A percentile compares a stretch with the other conserved stretches of the same genome.
Evolutionary conservation across 2,113 vertebrate species (phyloP).

Genomic region (Copsychus sechellarum): DNA sequence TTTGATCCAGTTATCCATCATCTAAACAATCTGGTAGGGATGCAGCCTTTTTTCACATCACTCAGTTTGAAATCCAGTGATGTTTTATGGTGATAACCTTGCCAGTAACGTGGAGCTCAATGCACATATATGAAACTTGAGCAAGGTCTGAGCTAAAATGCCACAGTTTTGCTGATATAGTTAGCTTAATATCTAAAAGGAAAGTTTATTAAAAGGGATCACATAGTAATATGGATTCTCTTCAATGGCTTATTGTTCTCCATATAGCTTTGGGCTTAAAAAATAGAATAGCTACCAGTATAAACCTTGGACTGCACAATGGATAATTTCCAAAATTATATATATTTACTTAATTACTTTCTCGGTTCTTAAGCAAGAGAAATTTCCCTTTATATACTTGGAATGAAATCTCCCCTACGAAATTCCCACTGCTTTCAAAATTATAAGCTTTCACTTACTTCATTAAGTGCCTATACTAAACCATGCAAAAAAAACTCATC

Average conservation of each 20-base stretch:
- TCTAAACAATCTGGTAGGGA: not conserved
- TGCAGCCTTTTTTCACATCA: not conserved
- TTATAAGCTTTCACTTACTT: not conserved
- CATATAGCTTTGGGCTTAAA: not conserved
- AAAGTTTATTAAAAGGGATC: not conserved
- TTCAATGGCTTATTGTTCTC: slow-evolving; percentile 27
- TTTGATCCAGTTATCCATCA: not conserved
- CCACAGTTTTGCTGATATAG: not conserved
- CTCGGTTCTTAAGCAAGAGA: not conserved
- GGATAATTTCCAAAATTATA: not conserved
- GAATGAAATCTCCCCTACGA: not conserved
- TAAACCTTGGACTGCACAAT: not conserved
- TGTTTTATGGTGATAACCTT: not conserved
- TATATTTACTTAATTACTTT: not conserved
- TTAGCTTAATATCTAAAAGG: not conserved
- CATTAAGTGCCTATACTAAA: not conserved
- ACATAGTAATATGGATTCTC: not conserved
- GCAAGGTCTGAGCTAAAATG: not conserved
- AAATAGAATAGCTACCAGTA: not conserved
- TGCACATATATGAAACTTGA: not conserved
- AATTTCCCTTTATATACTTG: not conserved
- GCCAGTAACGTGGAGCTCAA: not conserved
- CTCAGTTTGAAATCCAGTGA: not conserved
- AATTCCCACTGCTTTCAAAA: not conserved
- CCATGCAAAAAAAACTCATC: not conserved